Evolutionary conservation across 2,888 invertebrate genomes (phyloP).

Genomic region (Barypeithes pellucidus): DNA sequence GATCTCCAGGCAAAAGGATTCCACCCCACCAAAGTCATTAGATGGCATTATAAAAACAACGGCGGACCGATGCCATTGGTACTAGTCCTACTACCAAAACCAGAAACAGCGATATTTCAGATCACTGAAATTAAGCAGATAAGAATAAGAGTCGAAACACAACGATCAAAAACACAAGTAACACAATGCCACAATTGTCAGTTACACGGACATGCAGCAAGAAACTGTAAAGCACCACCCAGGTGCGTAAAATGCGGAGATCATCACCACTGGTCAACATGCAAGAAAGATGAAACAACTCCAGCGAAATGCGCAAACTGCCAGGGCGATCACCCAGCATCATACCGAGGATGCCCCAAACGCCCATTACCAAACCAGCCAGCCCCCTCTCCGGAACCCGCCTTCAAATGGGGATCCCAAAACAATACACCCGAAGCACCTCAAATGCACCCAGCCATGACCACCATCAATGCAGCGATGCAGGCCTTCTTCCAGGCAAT

Average conservation of each 20-base stretch:
- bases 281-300: background rate
- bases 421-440: background rate
- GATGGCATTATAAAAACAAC: conserved; percentile 7
- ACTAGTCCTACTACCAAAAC: background rate
- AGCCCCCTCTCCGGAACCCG: background rate
- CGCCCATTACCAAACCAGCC: background rate
- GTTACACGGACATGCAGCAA: conserved; percentile 21
- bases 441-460: background rate
- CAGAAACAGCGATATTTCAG: background rate
- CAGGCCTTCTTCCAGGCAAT: background rate
- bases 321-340: conserved; percentile 27
- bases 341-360: conserved; percentile 32
- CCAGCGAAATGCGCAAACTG: conserved; percentile 29
- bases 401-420: conserved; percentile 25
- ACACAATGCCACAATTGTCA: conserved; percentile 40
- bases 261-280: background rate
- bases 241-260: background rate
- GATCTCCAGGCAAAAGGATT: conserved; percentile 11
- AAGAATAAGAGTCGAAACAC: background rate
- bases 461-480: background rate
- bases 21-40: background rate
- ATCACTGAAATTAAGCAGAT: background rate
- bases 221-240: conserved; percentile 5
- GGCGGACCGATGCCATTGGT: background rate
- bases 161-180: background rate